phyloP scores from a whole-genome alignment of 2,797 vertebrate species.

The Diglossa cyanea region DNA sequence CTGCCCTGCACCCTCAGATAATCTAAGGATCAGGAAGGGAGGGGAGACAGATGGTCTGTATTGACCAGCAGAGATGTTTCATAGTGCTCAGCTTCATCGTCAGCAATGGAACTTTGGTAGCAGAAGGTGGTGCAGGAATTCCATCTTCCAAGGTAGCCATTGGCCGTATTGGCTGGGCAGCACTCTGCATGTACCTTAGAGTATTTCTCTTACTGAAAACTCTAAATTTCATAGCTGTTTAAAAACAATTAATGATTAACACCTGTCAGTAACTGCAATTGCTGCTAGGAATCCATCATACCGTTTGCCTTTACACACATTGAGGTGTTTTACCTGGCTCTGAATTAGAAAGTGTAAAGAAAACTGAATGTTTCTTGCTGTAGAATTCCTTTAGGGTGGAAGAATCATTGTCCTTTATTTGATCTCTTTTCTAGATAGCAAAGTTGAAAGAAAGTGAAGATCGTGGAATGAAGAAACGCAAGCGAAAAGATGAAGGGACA shows the following conservation, averaged over 20 bases:
- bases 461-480: conserved; percentile 87
- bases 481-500: conserved; percentile 88
- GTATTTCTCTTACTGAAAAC: not conserved
- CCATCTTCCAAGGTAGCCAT: not conserved
- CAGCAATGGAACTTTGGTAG: not conserved
- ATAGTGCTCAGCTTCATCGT: not conserved
- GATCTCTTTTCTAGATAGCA: conserved; percentile 62
- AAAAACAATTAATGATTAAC: not conserved
- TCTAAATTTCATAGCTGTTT: not conserved
- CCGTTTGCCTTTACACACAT: not conserved
- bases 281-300: not conserved
- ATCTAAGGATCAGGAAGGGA: not conserved
- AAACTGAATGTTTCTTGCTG: not conserved
- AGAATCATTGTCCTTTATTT: not conserved
- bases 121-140: not conserved
- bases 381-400: not conserved
- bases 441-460: conserved; percentile 92
- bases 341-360: not conserved
- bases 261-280: not conserved
- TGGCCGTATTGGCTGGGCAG: not conserved
- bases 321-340: not conserved
- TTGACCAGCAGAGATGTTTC: not conserved
- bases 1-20: not conserved
- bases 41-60: not conserved
- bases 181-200: not conserved